Evolutionary conservation across 2,888 invertebrate species (phyloP).

Genomic region (Lobophora halterata): DNA sequence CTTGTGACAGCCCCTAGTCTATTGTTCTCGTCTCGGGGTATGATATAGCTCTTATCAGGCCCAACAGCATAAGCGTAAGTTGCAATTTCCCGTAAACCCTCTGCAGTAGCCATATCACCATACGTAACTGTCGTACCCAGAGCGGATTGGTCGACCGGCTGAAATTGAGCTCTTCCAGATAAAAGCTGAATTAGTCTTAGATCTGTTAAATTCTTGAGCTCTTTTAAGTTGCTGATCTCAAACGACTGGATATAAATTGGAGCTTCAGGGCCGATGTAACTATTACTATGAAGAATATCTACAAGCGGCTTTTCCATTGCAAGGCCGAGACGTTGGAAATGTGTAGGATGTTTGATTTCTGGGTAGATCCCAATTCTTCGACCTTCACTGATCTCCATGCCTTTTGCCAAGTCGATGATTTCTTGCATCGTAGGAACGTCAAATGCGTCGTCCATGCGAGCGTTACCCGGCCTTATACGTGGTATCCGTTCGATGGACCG

Average conservation of each 20-base stretch:
- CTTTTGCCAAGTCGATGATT: slow-evolving; percentile 64
- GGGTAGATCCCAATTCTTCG: slow-evolving; percentile 65
- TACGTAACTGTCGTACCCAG: slow-evolving; percentile 57
- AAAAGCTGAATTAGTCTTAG: slow-evolving; percentile 61
- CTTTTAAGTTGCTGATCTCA: slow-evolving; percentile 65
- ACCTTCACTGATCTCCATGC: slow-evolving; percentile 53
- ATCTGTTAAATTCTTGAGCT: slow-evolving; percentile 57
- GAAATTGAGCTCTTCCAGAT: slow-evolving; percentile 32
- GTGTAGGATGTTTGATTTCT: slow-evolving; percentile 66
- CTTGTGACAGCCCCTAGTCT: slow-evolving; percentile 51
- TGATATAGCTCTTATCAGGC: slow-evolving; percentile 65
- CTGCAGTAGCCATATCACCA: slow-evolving; percentile 61
- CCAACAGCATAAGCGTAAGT: slow-evolving; percentile 67
- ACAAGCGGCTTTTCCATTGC: slow-evolving; percentile 62
- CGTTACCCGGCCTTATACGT: slow-evolving; percentile 58
- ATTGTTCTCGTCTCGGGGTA: slow-evolving; percentile 53
- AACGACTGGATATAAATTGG: slow-evolving; percentile 71
- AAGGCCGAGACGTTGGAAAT: slow-evolving; percentile 58
- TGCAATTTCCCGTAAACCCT: slow-evolving; percentile 61
- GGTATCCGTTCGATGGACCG: slow-evolving; percentile 66
- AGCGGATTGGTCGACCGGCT: slow-evolving; percentile 57
- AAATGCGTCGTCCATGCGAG: slow-evolving; percentile 57
- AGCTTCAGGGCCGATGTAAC: slow-evolving; percentile 51
- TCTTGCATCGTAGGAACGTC: slow-evolving; percentile 67
- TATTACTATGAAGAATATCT: slow-evolving; percentile 57